Evolutionary conservation across 2,888 invertebrate species (phyloP).

Genomic region (Tachystola acroxantha): DNA sequence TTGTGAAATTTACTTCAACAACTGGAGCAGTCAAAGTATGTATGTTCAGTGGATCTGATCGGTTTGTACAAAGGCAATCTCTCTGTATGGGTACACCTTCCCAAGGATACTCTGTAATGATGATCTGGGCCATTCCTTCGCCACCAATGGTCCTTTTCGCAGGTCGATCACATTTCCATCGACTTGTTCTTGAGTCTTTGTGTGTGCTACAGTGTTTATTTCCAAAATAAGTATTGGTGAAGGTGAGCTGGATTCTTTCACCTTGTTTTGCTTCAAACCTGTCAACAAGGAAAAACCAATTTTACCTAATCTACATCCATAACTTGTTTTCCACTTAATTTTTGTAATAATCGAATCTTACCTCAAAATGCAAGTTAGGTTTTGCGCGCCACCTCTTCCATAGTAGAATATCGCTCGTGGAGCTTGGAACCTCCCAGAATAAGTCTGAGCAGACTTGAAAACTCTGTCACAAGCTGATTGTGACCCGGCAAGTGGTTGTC

Average conservation of each 20-base stretch:
- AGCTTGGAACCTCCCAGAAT: constrained; percentile 83
- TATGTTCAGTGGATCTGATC: constrained; percentile 81
- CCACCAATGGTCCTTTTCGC: constrained; percentile 61
- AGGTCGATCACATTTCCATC: constrained; percentile 83
- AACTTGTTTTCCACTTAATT: no score
- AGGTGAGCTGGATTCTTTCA: constrained; percentile 83
- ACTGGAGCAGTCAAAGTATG: constrained; percentile 83
- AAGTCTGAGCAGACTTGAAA: constrained; percentile 74
- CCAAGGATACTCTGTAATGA: constrained; percentile 85
- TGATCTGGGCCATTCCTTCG: constrained; percentile 79
- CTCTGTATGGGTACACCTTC: constrained; percentile 81
- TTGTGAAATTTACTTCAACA: constrained; percentile 85
- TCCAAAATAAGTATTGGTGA: constrained; percentile 84
- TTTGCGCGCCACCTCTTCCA: constrained; percentile 87
- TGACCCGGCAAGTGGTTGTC: constrained; percentile 76
- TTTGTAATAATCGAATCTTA: constrained; percentile 25
- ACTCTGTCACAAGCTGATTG: constrained; percentile 81
- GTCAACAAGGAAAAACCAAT: constrained; percentile 17
- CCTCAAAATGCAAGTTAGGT: constrained; percentile 86
- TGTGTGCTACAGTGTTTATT: constrained; percentile 82
- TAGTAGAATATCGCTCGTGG: constrained; percentile 90
- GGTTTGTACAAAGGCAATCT: constrained; percentile 86
- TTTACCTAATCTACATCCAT: no score
- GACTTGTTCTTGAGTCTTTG: constrained; percentile 81
- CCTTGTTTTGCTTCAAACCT: constrained; percentile 84